phyloP scores from a whole-genome alignment of 2,797 vertebrate species.

The Benthosema pterotum region DNA sequence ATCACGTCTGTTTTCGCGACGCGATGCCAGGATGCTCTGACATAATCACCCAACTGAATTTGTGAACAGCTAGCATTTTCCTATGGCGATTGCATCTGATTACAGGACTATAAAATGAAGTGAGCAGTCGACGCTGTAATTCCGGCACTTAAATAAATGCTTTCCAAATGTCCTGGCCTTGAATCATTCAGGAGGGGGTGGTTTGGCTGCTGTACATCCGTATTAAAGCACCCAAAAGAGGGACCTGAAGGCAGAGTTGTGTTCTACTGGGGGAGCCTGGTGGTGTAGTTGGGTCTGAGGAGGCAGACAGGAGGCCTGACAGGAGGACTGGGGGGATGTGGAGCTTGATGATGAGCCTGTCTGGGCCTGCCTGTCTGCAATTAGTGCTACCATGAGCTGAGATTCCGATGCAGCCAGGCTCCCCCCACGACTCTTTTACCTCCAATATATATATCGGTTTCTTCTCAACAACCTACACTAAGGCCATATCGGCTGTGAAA shows the following conservation, averaged over 20 bases:
- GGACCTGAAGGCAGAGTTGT: conserved; percentile 27
- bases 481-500: conserved; percentile 35
- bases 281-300: conserved; percentile 43
- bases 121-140: conserved; percentile 48
- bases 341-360: conserved; percentile 61
- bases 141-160: conserved; percentile 50
- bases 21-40: conserved; percentile 40
- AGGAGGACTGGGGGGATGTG: conserved; percentile 74
- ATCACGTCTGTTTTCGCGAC: conserved; percentile 37
- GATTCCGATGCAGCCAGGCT: conserved; percentile 65
- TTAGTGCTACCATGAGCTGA: conserved; percentile 70
- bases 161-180: conserved; percentile 52
- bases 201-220: conserved; percentile 35
- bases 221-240: conserved; percentile 32
- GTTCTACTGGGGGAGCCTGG: conserved; percentile 30
- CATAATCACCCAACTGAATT: conserved; percentile 57
- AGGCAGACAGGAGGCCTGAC: conserved; percentile 71
- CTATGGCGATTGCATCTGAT: conserved; percentile 52
- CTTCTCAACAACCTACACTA: conserved; percentile 19
- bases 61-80: conserved; percentile 48
- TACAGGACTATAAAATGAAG: conserved; percentile 60
- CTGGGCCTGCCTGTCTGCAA: conserved; percentile 74
- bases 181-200: conserved; percentile 29
- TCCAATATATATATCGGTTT: conserved; percentile 32
- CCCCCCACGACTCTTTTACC: conserved; percentile 60